A percentile compares a stretch with the other conserved stretches of the same genome.
Evolutionary conservation across 2,888 invertebrate genomes (phyloP).

Genomic region (Pristionchus entomophagus): DNA sequence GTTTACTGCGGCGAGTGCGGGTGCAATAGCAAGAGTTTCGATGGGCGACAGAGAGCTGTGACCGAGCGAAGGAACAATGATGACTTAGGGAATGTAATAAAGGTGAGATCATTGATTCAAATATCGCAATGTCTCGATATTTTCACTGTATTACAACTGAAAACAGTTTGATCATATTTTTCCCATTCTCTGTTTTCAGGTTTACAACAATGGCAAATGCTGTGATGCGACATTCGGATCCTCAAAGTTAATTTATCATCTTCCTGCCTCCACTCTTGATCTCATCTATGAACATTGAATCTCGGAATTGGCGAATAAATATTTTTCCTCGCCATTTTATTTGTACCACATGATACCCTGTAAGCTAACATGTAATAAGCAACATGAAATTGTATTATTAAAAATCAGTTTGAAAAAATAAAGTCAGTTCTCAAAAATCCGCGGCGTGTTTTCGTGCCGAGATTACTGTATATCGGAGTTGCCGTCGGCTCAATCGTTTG

Average conservation of each 20-base stretch:
- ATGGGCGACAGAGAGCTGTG: background rate
- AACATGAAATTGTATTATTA: no score
- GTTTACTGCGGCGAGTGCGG: background rate
- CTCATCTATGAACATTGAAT: conserved; percentile 8
- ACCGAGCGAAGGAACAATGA: background rate
- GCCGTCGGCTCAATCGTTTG: background rate
- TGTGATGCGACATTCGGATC: conserved; percentile 35
- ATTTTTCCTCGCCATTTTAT: no score
- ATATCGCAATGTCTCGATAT: no score
- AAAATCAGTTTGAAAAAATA: background rate
- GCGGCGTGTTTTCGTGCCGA: background rate
- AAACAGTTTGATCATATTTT: background rate
- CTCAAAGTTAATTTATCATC: conserved; percentile 11
- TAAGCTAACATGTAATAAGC: no score
- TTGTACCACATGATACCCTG: no score
- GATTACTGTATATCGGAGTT: background rate
- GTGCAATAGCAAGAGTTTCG: background rate
- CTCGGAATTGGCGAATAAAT: no score
- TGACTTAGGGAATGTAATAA: background rate
- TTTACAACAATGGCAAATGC: background rate
- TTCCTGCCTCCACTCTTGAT: conserved; percentile 7
- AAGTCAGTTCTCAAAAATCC: background rate
- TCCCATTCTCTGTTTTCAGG: background rate
- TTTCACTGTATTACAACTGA: no score
- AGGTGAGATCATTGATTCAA: background rate